Evolutionary conservation across 2,113 vertebrate genomes (phyloP), one percentile per base, ranked within the genome.

Genomic region (Macroglossus sobrinus): DNA sequence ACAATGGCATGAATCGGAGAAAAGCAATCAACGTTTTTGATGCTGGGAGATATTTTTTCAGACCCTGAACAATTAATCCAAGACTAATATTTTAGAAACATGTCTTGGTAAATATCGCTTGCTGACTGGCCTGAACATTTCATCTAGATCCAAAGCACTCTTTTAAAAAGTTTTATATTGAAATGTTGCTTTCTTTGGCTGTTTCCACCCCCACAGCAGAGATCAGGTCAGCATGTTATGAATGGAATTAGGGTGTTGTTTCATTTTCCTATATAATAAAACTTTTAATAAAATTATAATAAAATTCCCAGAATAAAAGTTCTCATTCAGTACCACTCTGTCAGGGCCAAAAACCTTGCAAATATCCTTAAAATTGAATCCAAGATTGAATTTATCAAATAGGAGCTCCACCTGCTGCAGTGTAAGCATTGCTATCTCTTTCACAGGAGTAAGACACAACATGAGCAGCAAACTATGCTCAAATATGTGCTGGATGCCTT

Each of bases 21-120:
- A 98, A 99, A 99, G 91, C 99, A 99, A 96, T 99, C 98, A 98
- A 99, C 98, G 98, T 99, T 99, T 99, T 98, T 99, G 97, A 98
- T 97, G 97, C 98, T 98, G 98, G 98, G 98, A 97, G 98, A 99
- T 98, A 99, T 98, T 98, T 99, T 99, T 98, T 98, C 98, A 96
- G 98, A 95, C 93, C 98, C 97, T 72, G 98, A 98, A 97, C 98
- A 98, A 97, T 89, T 84, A 84, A 98, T 98, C 98, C 86, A 98
- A 97, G 96, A 98, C 45, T 92, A 98, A 98, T 98, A 98, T 98
- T 97, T 98, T 98, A 98, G 98, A 98, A 98, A 98, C 98, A 97
- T 98, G 97, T 84, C 97, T 99, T 97, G 96, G 98, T 93, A 98
- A 98, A 97, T 97, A 98, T 82, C 98, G 98, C 97, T 98, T 98